These are phyloP conservation scores for Parnassius apollo DNA, from an alignment of 2,888 invertebrate genomes.

Conservation along the genomic window DNA sequence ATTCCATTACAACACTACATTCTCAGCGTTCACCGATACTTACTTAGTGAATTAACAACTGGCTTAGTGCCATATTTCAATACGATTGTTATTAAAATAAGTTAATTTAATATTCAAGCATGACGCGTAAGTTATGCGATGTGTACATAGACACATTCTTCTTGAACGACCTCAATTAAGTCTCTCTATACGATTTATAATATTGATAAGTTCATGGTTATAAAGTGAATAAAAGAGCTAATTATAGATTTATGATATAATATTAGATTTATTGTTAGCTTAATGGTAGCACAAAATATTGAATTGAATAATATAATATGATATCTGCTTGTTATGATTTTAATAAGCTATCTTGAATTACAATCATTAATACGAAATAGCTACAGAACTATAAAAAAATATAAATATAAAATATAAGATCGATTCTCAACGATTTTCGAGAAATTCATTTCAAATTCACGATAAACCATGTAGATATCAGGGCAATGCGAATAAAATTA, in stretches of 20 bases:
- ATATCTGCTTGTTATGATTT: too few species aligned
- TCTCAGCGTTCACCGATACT: conserved; percentile 43
- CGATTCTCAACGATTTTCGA: too few species aligned
- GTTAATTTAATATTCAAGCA: conserved; percentile 30
- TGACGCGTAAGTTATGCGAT: conserved; percentile 25
- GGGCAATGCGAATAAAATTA: too few species aligned
- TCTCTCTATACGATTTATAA: conserved; percentile 22
- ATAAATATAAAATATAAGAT: too few species aligned
- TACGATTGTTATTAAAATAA: conserved; percentile 33
- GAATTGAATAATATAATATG: not conserved
- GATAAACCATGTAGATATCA: too few species aligned
- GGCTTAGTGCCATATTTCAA: conserved; percentile 38
- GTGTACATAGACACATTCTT: conserved; percentile 24
- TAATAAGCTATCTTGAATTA: too few species aligned
- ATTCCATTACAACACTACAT: conserved; percentile 58
- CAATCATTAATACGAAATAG: too few species aligned
- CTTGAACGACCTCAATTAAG: conserved; percentile 24
- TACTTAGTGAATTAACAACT: conserved; percentile 41
- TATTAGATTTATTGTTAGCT: conserved; percentile 18
- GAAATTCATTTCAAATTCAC: too few species aligned
- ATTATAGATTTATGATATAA: conserved; percentile 25
- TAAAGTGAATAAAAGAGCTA: conserved; percentile 22
- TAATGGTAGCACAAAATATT: conserved; percentile 16
- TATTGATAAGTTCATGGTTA: conserved; percentile 27
- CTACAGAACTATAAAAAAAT: too few species aligned